Base-by-base conservation (phyloP, 2,888 invertebrate genomes). In the Athripsodes cinereus region DNA sequence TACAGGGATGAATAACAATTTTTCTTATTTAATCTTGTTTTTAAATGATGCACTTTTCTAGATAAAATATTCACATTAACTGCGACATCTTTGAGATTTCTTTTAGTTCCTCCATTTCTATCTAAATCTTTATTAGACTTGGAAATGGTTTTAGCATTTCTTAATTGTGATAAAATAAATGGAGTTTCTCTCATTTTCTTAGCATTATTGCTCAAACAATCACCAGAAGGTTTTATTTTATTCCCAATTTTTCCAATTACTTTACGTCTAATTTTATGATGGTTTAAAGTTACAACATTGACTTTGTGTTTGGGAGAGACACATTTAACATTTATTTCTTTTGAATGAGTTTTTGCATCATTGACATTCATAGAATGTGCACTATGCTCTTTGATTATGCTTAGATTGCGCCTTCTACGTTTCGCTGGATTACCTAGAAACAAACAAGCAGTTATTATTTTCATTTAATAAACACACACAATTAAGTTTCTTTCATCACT, bases 401-500 rank as follows among this genome's bases (percentile, higher is more conserved):
- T n/a, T n/a, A n/a, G n/a, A n/a, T n/a, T n/a, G n/a, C n/a, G n/a
- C n/a, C n/a, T n/a, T 34, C 26, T 58, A n/a, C 58, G 58, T 34
- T 58, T 60, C n/a, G 60, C 60, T 34, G 60, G 58, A 40, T 40
- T 20, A 22, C 60, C 60, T 60, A 18, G 11, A 52, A 53, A 21
- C 3, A 13, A 44, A 16, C 2, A n/a, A n/a, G n/a, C n/a, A n/a
- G n/a, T n/a, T n/a, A n/a, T n/a, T n/a, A n/a, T n/a, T n/a, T n/a
- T n/a, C n/a, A n/a, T n/a, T n/a, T n/a, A n/a, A n/a, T n/a, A n/a
- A n/a, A n/a, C n/a, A n/a, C n/a, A n/a, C n/a, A n/a, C n/a, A n/a
- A n/a, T n/a, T n/a, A n/a, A n/a, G n/a, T n/a, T n/a, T n/a, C n/a
- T n/a, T n/a, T n/a, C n/a, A n/a, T n/a, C n/a, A n/a, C n/a, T n/a